phyloP scores from a whole-genome alignment of 2,113 vertebrate genomes.

The Nematolebias whitei region DNA sequence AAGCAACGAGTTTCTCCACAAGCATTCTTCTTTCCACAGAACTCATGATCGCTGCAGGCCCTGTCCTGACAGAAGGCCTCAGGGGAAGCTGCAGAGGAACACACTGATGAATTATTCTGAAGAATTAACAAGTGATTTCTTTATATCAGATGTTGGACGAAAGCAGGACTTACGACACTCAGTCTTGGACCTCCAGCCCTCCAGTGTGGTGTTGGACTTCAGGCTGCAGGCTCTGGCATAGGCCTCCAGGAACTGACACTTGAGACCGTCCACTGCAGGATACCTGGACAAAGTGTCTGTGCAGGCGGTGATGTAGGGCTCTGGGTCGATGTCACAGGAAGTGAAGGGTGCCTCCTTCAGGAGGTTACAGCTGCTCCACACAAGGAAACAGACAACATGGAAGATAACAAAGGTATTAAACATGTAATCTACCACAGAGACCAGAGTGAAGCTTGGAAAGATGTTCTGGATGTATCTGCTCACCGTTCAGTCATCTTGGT shows the following conservation, averaged over 20 bases:
- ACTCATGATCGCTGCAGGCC: conserved; percentile 40
- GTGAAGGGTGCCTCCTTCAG: conserved; percentile 10
- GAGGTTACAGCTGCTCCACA: conserved; percentile 5
- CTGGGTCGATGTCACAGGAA: background rate
- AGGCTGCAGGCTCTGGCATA: conserved; percentile 17
- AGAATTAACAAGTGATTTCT: background rate
- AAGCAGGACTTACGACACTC: conserved; percentile 26
- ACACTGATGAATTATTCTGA: background rate
- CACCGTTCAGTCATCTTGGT: background rate
- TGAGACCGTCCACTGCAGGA: background rate
- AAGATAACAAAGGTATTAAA: background rate
- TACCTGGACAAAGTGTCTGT: conserved; percentile 1
- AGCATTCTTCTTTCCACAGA: conserved; percentile 22
- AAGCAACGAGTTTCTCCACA: conserved; percentile 14
- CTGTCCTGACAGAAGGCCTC: conserved; percentile 23
- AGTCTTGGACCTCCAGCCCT: conserved; percentile 5
- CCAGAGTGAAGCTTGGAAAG: too few species aligned
- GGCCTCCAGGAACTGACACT: conserved; percentile 15
- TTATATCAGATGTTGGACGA: background rate
- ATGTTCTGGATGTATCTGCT: background rate
- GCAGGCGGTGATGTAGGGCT: conserved; percentile 8
- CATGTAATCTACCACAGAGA: too few species aligned
- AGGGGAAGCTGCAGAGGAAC: conserved; percentile 2
- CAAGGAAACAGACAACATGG: background rate
- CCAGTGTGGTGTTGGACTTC: background rate